A percentile compares a stretch with the other conserved stretches of the same genome.
Conservation (phyloP, 1,140 invertebrate species). For the Diabrotica virgifera region DNA sequence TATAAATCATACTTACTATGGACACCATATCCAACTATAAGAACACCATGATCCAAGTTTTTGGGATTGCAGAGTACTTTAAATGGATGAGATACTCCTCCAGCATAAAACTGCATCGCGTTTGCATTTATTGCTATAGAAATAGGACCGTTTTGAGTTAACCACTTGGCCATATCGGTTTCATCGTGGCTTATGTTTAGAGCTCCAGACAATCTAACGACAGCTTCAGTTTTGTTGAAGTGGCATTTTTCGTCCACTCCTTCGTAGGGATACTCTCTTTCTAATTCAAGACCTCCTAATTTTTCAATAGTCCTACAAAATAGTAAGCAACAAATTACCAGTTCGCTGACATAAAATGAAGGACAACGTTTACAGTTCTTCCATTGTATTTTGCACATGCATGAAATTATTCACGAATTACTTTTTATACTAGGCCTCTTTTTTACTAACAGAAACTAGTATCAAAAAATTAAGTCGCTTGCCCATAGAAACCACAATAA, state of each 20-base stretch:
- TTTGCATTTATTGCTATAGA: conserved; percentile 97
- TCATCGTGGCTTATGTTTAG: conserved; percentile 90
- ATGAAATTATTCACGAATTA: too few species aligned
- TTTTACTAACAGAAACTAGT: too few species aligned
- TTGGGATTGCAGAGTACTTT: conserved; percentile 80
- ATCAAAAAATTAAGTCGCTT: too few species aligned
- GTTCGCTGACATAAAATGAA: too few species aligned
- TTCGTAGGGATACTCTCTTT: conserved; percentile 91
- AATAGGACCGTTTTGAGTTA: conserved; percentile 89
- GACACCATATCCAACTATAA: conserved; percentile 90
- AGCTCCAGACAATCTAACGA: conserved; percentile 76
- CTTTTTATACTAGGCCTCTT: too few species aligned
- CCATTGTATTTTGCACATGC: too few species aligned
- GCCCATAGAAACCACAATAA: too few species aligned
- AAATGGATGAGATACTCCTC: conserved; percentile 94
- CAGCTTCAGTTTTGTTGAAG: conserved; percentile 65
- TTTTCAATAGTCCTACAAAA: conserved; percentile 70
- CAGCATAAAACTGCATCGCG: conserved; percentile 97
- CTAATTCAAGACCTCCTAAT: conserved; percentile 88
- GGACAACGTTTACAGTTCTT: too few species aligned
- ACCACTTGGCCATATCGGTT: conserved; percentile 88
- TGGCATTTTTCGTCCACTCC: conserved; percentile 77
- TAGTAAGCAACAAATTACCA: too few species aligned
- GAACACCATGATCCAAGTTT: conserved; percentile 85
- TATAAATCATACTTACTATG: conserved; percentile 57